Conservation (phyloP, 2,888 invertebrate species). For the Belgica antarctica region DNA sequence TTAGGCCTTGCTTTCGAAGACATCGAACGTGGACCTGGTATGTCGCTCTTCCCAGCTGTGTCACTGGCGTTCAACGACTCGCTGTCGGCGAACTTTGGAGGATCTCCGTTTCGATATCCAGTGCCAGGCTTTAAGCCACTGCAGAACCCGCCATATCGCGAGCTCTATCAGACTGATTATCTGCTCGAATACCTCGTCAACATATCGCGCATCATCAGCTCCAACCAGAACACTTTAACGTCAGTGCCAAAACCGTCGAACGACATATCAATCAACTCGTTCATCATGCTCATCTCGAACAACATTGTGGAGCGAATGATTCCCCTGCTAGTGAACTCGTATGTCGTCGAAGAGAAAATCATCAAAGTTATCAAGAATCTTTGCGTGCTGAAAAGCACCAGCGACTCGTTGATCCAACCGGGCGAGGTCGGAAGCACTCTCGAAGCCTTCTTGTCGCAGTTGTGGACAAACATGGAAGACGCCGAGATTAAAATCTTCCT, state of each 20-base stretch:
- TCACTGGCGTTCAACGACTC: slow-evolving; percentile 75
- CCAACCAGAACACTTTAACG: slow-evolving; percentile 45
- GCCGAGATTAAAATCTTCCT: slow-evolving; percentile 52
- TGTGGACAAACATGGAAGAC: slow-evolving; percentile 54
- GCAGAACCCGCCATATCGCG: slow-evolving; percentile 57
- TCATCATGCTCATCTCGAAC: slow-evolving; percentile 59
- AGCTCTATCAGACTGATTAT: slow-evolving; percentile 50
- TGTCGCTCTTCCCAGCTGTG: slow-evolving; percentile 78
- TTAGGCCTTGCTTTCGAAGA: slow-evolving; percentile 72
- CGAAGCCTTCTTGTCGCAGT: slow-evolving; percentile 50
- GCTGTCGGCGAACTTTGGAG: slow-evolving; percentile 76
- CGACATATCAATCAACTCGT: slow-evolving; percentile 54
- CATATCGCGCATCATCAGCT: slow-evolving; percentile 50
- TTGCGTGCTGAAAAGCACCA: slow-evolving; percentile 48
- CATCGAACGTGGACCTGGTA: slow-evolving; percentile 68
- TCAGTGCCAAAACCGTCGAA: slow-evolving; percentile 4
- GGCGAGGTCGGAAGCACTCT: slow-evolving; percentile 50
- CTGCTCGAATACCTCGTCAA: slow-evolving; percentile 52
- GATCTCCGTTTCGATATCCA: slow-evolving; percentile 66
- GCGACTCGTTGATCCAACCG: slow-evolving; percentile 46
- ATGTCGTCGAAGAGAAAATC: slow-evolving; percentile 68
- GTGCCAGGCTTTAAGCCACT: slow-evolving; percentile 66
- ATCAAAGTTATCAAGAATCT: slow-evolving; percentile 56
- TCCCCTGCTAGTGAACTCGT: slow-evolving; percentile 62
- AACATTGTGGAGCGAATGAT: slow-evolving; percentile 63